Evolutionary conservation across 2,888 invertebrate genomes (phyloP).

Genomic region (Lasiommata megera): DNA sequence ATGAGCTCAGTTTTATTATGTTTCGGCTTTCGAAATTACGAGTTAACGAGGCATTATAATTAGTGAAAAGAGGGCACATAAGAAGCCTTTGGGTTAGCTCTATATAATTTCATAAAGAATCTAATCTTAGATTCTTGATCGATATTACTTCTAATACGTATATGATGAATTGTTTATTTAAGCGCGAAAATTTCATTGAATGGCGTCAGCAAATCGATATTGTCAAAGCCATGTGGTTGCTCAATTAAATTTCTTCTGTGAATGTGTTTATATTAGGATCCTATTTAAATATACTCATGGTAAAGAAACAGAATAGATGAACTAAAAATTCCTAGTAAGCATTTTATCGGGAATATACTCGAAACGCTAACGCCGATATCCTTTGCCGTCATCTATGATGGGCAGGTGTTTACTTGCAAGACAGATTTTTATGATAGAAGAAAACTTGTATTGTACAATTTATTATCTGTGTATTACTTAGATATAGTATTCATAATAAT

Average conservation of each 20-base stretch:
- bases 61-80: slow-evolving; percentile 9
- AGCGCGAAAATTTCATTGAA: slow-evolving; percentile 46
- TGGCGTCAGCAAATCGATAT: slow-evolving; percentile 65
- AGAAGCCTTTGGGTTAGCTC: background rate
- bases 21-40: slow-evolving; percentile 7
- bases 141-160: background rate
- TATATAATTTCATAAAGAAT: background rate
- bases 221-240: slow-evolving; percentile 46
- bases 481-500: too few relatives aligned
- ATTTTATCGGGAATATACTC: too few relatives aligned
- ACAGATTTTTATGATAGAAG: too few relatives aligned
- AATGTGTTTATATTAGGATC: background rate
- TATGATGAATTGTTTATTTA: slow-evolving; percentile 31
- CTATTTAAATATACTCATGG: background rate
- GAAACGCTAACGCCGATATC: too few relatives aligned
- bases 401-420: too few relatives aligned
- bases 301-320: too few relatives aligned
- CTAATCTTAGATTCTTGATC: background rate
- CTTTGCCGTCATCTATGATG: too few relatives aligned
- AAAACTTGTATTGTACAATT: background rate
- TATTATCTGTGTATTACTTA: background rate
- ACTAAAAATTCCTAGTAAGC: too few relatives aligned
- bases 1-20: background rate
- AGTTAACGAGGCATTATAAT: slow-evolving; percentile 21
- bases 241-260: background rate